Percentiles rank a stretch among this genome's conserved stretches.
Evolutionary conservation across 2,797 vertebrate genomes (phyloP).

Genomic region (Danio albolineatus): DNA sequence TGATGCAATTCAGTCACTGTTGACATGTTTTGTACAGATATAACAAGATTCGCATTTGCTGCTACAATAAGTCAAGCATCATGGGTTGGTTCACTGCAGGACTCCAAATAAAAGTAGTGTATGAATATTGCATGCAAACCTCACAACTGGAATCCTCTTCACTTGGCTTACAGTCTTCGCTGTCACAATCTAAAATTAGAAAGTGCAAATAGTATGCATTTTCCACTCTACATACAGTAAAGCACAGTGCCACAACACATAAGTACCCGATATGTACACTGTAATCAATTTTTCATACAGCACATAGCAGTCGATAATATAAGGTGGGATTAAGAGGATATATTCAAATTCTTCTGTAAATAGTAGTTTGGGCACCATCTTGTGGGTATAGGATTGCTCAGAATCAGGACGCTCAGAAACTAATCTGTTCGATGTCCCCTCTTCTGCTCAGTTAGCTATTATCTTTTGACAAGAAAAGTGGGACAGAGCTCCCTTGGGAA

Average conservation of each 20-base stretch:
- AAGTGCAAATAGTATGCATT: background rate
- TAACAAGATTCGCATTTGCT: background rate
- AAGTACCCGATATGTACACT: background rate
- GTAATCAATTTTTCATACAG: background rate
- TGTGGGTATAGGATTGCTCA: slow-evolving; percentile 24
- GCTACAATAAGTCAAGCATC: background rate
- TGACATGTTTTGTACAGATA: background rate
- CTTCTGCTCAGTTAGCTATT: slow-evolving; percentile 45
- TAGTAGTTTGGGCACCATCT: slow-evolving; percentile 42
- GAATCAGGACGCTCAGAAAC: background rate
- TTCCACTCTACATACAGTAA: background rate
- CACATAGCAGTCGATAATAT: background rate
- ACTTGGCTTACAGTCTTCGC: background rate
- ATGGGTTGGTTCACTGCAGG: background rate
- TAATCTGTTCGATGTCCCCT: slow-evolving; percentile 37
- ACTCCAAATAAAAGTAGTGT: slow-evolving; percentile 12
- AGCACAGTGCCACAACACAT: background rate
- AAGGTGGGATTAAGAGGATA: background rate
- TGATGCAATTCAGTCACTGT: background rate
- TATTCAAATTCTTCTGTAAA: background rate
- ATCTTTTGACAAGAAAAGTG: slow-evolving; percentile 52
- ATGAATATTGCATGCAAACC: slow-evolving; percentile 2
- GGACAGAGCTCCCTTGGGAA: slow-evolving; percentile 42
- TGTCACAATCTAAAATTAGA: background rate
- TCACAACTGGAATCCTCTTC: background rate